Percentiles rank a stretch among this genome's conserved stretches.
phyloP scores from a whole-genome alignment of 2,888 invertebrate species.

The Apamea crenata region DNA sequence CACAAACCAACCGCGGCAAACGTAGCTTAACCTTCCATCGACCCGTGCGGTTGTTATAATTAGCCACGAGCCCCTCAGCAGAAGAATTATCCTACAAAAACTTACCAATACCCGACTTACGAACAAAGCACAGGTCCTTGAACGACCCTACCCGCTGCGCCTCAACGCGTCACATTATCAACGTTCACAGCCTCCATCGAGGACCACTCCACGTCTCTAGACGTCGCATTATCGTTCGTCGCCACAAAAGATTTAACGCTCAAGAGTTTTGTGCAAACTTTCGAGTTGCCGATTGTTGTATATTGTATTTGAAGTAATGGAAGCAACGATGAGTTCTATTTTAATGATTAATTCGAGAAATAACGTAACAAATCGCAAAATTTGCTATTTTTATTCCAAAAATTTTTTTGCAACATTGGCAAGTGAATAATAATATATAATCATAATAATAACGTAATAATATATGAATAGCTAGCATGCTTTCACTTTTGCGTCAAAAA shows the following conservation, averaged over 20 bases:
- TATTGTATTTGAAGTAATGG: constrained; percentile 1
- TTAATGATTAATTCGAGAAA: neutral
- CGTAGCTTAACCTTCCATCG: no score
- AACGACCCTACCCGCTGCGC: neutral
- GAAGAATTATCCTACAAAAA: neutral
- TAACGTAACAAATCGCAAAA: neutral
- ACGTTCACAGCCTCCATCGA: constrained; percentile 24
- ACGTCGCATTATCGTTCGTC: constrained; percentile 46
- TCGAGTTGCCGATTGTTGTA: constrained; percentile 27
- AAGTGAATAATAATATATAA: no score
- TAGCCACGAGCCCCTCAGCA: neutral
- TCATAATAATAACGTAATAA: no score
- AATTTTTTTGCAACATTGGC: neutral
- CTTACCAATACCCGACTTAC: neutral
- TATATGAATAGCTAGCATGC: no score
- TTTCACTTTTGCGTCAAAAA: no score
- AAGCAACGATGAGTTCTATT: neutral
- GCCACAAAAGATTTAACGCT: constrained; percentile 51
- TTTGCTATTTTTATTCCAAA: neutral
- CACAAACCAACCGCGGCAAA: no score
- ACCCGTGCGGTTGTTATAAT: no score
- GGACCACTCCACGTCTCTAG: constrained; percentile 29
- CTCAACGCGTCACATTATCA: constrained; percentile 27
- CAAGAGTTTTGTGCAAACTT: constrained; percentile 27
- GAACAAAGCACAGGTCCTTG: neutral